Base-by-base conservation (phyloP, 2,113 vertebrate genomes). In the Mormoops blainvillei region DNA sequence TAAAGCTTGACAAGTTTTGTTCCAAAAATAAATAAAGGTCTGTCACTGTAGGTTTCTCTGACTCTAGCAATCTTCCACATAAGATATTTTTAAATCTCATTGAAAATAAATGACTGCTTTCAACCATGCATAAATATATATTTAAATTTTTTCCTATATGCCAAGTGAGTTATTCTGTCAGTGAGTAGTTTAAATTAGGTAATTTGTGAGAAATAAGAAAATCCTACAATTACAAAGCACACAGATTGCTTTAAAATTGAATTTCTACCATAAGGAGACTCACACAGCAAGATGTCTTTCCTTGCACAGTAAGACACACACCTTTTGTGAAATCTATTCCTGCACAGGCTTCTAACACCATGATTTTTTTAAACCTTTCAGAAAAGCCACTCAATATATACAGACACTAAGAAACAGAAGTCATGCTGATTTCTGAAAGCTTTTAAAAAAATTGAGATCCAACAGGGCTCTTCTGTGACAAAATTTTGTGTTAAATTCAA, bases 11-110 rank as follows among this genome's bases (percentile, higher is more conserved):
- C 0, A 88, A 54, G 18, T 45, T 87, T 94, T 92, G 63, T 93
- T 82, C 20, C 65, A 67, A 95, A 97, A 93, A 6, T 56, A 97
- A 97, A 77, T 76, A 81, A 94, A 92, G 1, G 38, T 92, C 67
- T 73, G 7, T 89, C 33, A 74, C 7, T 95, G 3, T 6, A 94
- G 63, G 9, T 52, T 18, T 83, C 36, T 96, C 14, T 88, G 45
- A 2, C 0, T 94, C 9, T 61, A 84, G 1, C 5, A 90, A 19
- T 58, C 22, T 68, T 93, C 91, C 76, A 76, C 12, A 41, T n/a
- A n/a, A 48, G 28, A 90, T 50, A 80, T 0, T 4, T 76, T 74
- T 0, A 84, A 81, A 95, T 81, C 12, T 91, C 90, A 65, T 4
- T 95, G 63, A 86, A 97, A 96, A 81, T 56, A 56, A 88, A 70